These are phyloP conservation scores for Octopus bimaculoides DNA, from an alignment of 1,140 invertebrate genomes.

Conservation along the genomic window DNA sequence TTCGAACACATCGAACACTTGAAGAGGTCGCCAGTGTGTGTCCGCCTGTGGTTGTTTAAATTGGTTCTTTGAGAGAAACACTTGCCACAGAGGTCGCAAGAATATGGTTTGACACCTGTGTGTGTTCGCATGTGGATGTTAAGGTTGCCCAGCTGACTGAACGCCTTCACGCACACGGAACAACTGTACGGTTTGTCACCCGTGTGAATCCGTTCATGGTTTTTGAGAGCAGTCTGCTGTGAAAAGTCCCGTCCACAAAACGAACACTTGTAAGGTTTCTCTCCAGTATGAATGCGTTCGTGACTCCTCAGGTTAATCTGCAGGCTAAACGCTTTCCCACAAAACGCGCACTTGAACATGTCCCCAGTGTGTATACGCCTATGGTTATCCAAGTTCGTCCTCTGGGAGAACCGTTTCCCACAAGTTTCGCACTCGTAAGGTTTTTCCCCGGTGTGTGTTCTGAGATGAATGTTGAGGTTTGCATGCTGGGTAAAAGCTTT, in stretches of 20 bases:
- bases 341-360: slow-evolving; percentile 11
- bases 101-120: slow-evolving; percentile 85
- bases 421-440: slow-evolving; percentile 50
- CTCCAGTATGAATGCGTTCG: slow-evolving; percentile 68
- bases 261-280: slow-evolving; percentile 70
- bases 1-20: slow-evolving; percentile 22
- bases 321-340: slow-evolving; percentile 17
- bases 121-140: slow-evolving; percentile 88
- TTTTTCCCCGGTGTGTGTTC: slow-evolving; percentile 51
- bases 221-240: slow-evolving; percentile 15
- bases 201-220: slow-evolving; percentile 72
- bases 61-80: slow-evolving; percentile 23
- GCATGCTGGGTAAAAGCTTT: slow-evolving; percentile 18
- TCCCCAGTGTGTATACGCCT: slow-evolving; percentile 14
- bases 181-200: slow-evolving; percentile 86
- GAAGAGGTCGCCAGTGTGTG: slow-evolving; percentile 19
- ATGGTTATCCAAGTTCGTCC: slow-evolving; percentile 17
- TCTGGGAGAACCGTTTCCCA: slow-evolving; percentile 18
- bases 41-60: slow-evolving; percentile 20
- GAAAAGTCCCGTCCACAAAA: slow-evolving; percentile 21
- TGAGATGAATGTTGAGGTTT: slow-evolving; percentile 56
- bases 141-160: slow-evolving; percentile 82
- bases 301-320: slow-evolving; percentile 17
- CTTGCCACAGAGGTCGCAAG: slow-evolving; percentile 72
- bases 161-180: slow-evolving; percentile 82